These are phyloP conservation scores for Melitaea cinxia DNA, from an alignment of 1,140 invertebrate genomes.

Conservation along the genomic window DNA sequence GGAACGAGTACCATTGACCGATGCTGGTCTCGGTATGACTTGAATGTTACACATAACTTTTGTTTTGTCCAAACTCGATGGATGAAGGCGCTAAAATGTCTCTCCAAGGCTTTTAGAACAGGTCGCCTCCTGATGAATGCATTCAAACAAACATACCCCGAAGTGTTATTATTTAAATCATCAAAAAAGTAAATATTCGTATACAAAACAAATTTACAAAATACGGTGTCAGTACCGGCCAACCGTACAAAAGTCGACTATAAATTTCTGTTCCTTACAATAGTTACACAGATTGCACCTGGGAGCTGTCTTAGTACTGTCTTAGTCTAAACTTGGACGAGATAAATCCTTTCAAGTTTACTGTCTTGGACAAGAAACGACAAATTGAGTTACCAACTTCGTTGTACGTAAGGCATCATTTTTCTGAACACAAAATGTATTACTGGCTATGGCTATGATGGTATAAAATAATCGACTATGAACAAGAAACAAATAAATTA, in stretches of 20 bases:
- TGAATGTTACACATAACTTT: too few relatives aligned
- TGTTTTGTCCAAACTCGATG: too few relatives aligned
- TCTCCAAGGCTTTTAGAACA: too few relatives aligned
- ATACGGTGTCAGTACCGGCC: conserved; percentile 38
- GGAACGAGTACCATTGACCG: too few relatives aligned
- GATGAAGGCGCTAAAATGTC: too few relatives aligned
- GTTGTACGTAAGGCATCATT: conserved; percentile 20
- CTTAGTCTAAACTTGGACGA: conserved; percentile 56
- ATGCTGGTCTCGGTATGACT: too few relatives aligned
- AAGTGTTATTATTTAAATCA: too few relatives aligned
- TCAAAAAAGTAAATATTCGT: too few relatives aligned
- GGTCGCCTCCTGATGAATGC: too few relatives aligned
- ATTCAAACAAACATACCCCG: too few relatives aligned
- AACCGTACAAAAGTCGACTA: conserved; percentile 53
- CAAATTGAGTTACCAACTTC: conserved; percentile 58
- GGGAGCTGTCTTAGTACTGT: conserved; percentile 56
- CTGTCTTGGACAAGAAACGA: conserved; percentile 43
- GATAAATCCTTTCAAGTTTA: conserved; percentile 58
- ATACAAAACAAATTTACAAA: too few relatives aligned
- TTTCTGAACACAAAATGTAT: conserved; percentile 25
- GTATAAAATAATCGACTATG: background rate
- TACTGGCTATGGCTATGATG: background rate
- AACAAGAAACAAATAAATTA: background rate
- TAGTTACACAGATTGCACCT: conserved; percentile 71
- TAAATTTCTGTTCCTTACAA: conserved; percentile 68